Conservation (phyloP, 1,140 invertebrate genomes). For the Drosophila lacertosa region DNA sequence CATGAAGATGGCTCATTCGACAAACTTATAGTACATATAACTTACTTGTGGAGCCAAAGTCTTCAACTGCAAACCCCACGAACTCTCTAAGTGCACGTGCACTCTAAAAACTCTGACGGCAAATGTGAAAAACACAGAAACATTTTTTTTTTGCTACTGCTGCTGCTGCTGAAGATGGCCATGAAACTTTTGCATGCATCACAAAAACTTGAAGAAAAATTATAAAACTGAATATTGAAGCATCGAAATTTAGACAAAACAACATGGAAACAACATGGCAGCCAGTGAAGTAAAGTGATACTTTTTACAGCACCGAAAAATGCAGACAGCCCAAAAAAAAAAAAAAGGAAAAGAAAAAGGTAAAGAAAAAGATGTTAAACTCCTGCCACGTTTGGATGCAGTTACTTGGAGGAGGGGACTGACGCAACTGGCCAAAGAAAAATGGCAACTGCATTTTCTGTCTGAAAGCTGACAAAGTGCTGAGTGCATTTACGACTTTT, state of each 20-base stretch:
- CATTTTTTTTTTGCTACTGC: constrained; percentile 37
- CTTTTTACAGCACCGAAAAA: constrained; percentile 66
- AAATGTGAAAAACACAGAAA: constrained; percentile 35
- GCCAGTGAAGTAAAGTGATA: constrained; percentile 69
- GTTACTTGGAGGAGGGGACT: neutral
- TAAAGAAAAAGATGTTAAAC: constrained; percentile 37
- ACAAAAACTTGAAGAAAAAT: constrained; percentile 65
- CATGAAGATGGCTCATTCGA: constrained; percentile 4
- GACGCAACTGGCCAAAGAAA: constrained; percentile 43
- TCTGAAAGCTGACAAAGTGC: constrained; percentile 80
- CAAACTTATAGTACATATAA: constrained; percentile 6
- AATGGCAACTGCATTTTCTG: constrained; percentile 74
- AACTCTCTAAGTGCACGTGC: constrained; percentile 16
- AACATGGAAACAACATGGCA: constrained; percentile 25
- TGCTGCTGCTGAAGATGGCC: constrained; percentile 49
- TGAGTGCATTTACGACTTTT: constrained; percentile 78
- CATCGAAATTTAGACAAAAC: constrained; percentile 57
- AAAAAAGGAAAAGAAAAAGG: too few species aligned
- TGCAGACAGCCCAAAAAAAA: constrained; percentile 43
- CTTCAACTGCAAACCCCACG: neutral
- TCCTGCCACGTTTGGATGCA: constrained; percentile 21
- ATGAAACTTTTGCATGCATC: constrained; percentile 62
- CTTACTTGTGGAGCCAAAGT: constrained; percentile 5
- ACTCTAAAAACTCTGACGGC: constrained; percentile 4
- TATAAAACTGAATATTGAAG: constrained; percentile 79